These are phyloP conservation scores for Ceratosolen fusciceps DNA, from an alignment of 1,140 invertebrate genomes.

Conservation along the genomic window DNA sequence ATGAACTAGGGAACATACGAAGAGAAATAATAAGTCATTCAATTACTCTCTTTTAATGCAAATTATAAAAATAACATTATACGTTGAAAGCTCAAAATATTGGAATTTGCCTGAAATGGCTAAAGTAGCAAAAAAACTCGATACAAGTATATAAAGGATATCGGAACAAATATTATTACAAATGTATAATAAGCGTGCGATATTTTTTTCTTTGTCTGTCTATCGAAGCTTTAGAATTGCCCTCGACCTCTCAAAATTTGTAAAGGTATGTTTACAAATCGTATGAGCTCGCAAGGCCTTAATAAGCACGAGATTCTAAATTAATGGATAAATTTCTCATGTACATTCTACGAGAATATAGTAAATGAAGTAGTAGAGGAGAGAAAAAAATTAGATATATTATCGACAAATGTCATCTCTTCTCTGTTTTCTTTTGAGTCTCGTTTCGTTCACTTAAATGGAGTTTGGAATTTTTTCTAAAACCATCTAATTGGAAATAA, in stretches of 20 bases:
- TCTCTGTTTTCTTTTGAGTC: conserved; percentile 56
- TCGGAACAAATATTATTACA: background rate
- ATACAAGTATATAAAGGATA: background rate
- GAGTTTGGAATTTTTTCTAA: conserved; percentile 65
- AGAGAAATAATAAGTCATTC: conserved; percentile 11
- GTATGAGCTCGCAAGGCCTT: conserved; percentile 52
- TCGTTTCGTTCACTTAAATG: conserved; percentile 66
- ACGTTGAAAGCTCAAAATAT: too few relatives aligned
- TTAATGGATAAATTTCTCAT: conserved; percentile 60
- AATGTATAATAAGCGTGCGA: background rate
- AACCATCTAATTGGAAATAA: conserved; percentile 32
- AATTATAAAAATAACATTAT: too few relatives aligned
- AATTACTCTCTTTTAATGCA: conserved; percentile 2
- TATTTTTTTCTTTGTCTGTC: background rate
- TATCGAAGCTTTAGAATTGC: background rate
- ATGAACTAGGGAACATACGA: too few relatives aligned
- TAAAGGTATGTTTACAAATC: conserved; percentile 52
- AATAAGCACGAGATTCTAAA: conserved; percentile 54
- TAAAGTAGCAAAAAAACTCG: too few relatives aligned
- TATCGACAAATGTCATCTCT: conserved; percentile 66
- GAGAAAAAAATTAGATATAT: conserved; percentile 52
- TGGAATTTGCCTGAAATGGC: too few relatives aligned
- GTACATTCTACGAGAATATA: conserved; percentile 29
- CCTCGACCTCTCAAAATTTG: background rate
- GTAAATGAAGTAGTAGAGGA: background rate